Percentiles rank a stretch among this genome's conserved stretches.
Evolutionary conservation across 2,113 vertebrate genomes (phyloP).

Genomic region (Chaenocephalus aceratus): DNA sequence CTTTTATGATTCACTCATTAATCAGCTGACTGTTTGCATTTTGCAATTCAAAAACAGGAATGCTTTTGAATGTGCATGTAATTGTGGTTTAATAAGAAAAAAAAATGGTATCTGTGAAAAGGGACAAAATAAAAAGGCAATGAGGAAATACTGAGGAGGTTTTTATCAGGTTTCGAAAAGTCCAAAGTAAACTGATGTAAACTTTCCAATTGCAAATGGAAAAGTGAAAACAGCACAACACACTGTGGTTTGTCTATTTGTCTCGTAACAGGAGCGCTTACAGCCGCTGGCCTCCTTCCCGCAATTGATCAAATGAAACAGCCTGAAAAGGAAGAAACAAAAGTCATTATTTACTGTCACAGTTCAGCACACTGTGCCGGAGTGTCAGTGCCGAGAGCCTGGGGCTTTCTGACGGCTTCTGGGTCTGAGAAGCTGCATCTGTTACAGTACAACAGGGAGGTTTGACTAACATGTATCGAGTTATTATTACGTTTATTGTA

Average conservation of each 20-base stretch:
- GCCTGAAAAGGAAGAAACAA: constrained; percentile 13
- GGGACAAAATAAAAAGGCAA: neutral
- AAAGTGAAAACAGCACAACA: constrained; percentile 5
- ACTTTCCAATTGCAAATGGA: constrained; percentile 3
- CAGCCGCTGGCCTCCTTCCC: constrained; percentile 19
- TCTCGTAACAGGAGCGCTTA: constrained; percentile 6
- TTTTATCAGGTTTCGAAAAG: constrained; percentile 10
- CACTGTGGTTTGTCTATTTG: constrained; percentile 5
- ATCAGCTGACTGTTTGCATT: constrained; percentile 14
- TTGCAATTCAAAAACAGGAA: neutral
- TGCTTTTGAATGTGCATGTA: constrained; percentile 37
- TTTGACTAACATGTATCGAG: neutral
- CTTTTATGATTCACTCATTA: constrained; percentile 2
- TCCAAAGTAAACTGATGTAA: constrained; percentile 2
- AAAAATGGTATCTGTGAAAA: neutral
- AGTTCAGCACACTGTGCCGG: constrained; percentile 4
- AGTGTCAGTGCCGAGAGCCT: neutral
- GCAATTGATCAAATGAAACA: constrained; percentile 46
- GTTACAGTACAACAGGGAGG: neutral
- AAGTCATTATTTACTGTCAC: constrained; percentile 46
- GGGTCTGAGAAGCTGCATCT: neutral
- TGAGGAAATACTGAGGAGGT: constrained; percentile 18
- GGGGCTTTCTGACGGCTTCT: neutral
- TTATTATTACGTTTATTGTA: neutral
- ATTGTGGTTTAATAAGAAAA: constrained; percentile 4